Evolutionary conservation across 2,797 vertebrate genomes (phyloP), one percentile per base, ranked within the genome.

Genomic region (Paramormyrops hopkinsi): DNA sequence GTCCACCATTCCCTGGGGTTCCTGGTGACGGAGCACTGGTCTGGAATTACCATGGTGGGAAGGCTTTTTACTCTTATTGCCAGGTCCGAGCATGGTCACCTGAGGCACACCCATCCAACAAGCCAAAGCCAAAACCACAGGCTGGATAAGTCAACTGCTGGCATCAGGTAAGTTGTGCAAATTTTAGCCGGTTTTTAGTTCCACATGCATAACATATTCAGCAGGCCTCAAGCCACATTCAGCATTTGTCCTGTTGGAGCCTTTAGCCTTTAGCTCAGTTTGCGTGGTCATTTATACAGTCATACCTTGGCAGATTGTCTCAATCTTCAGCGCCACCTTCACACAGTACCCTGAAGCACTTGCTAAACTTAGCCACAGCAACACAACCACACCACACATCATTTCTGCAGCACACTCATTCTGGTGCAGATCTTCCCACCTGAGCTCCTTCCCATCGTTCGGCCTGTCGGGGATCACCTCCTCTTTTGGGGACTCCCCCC

Each of bases 31-130:
- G 54, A 76, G 25, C 14, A n/a, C 62, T 86, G 83, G 12, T 25
- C 59, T 86, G 84, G 83, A 56, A 73, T 29, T 25, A 86, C 83
- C 86, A 44, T 44, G 29, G 29, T 22, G 29, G 59, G 83, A 86
- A 19, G 4, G 25, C 29, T 41, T 25, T 44, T 73, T 17, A 69
- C 46, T 73, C 12, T 29, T 46, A 17, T 48, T 29, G 12, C 29
- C 17, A 17, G 46, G 48, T 4, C 48, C 44, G 33, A 17, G 29
- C 14, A 73, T 22, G 9, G 46, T 41, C 50, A 46, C 56, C 14
- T 69, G 48, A 76, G 89, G 56, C 44, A 89, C 88, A 48, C 88
- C 25, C 44, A 88, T 73, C 79, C 83, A 89, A 29, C 89, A 89
- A 53, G 29, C 83, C 56, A 86, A 86, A 87, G 14, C 44, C 46